Evolutionary conservation across 2,888 invertebrate genomes (phyloP).

Genomic region (Caenorhabditis japonica): DNA sequence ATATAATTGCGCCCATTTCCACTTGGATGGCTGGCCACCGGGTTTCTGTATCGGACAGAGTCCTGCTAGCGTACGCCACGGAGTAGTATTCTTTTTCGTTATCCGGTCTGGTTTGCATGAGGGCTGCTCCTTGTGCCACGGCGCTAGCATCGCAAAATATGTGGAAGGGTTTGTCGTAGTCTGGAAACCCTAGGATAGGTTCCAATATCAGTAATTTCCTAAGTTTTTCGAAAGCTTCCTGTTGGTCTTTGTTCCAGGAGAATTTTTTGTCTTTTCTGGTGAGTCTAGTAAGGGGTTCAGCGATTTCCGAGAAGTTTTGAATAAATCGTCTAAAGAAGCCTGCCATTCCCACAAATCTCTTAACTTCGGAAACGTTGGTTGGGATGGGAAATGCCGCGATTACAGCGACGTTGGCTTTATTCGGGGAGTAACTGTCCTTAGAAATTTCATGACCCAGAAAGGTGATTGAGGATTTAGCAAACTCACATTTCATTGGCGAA

Average conservation of each 20-base stretch:
- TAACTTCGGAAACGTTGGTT: slow-evolving; percentile 36
- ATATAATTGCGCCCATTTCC: slow-evolving; percentile 63
- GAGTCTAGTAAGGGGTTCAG: slow-evolving; percentile 20
- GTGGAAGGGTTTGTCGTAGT: slow-evolving; percentile 47
- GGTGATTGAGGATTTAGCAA: slow-evolving; percentile 13
- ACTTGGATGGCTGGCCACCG: slow-evolving; percentile 61
- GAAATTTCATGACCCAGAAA: slow-evolving; percentile 53
- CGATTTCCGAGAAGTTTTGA: slow-evolving; percentile 12
- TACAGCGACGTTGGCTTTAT: slow-evolving; percentile 31
- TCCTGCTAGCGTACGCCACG: slow-evolving; percentile 64
- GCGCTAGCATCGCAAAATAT: slow-evolving; percentile 66
- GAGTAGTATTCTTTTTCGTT: slow-evolving; percentile 41
- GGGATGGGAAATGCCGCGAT: slow-evolving; percentile 53
- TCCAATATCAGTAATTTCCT: not conserved
- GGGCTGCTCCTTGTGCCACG: slow-evolving; percentile 65
- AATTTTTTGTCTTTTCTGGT: slow-evolving; percentile 17
- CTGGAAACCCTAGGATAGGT: slow-evolving; percentile 29
- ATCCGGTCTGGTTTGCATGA: slow-evolving; percentile 49
- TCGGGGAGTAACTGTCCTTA: slow-evolving; percentile 21
- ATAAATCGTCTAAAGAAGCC: slow-evolving; percentile 40
- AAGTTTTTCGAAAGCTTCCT: slow-evolving; percentile 18
- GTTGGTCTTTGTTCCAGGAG: slow-evolving; percentile 14
- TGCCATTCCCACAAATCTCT: slow-evolving; percentile 59
- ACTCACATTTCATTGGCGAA: slow-evolving; percentile 45
- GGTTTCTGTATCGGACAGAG: slow-evolving; percentile 56